phyloP scores from a whole-genome alignment of 1,140 invertebrate species.

The Matsumurasca onukii region DNA sequence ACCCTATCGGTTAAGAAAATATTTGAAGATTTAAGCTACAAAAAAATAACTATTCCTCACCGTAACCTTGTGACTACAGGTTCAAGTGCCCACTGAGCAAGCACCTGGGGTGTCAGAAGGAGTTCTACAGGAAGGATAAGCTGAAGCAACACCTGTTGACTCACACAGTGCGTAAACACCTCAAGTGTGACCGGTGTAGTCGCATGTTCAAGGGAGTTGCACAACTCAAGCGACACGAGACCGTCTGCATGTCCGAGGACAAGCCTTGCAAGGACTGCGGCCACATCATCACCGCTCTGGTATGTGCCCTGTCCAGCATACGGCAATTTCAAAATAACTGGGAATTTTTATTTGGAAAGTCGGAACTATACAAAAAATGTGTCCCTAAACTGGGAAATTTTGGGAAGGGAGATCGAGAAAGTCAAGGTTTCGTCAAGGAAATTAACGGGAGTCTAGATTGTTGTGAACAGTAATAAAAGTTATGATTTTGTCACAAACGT shows the following conservation, averaged over 20 bases:
- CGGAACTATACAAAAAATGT: not conserved
- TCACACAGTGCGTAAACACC: conserved; percentile 21
- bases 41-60: too few relatives aligned
- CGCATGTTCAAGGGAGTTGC: conserved; percentile 6
- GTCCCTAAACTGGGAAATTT: not conserved
- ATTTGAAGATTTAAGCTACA: too few relatives aligned
- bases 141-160: conserved; percentile 31
- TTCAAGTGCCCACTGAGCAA: conserved; percentile 67
- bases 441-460: not conserved
- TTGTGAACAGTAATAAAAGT: not conserved
- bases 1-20: too few relatives aligned
- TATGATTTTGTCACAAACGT: not conserved
- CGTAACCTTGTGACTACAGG: too few relatives aligned
- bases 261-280: conserved; percentile 27
- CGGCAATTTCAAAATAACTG: not conserved
- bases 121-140: conserved; percentile 51
- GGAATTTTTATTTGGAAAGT: not conserved
- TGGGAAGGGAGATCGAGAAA: not conserved
- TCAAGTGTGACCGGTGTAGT: conserved; percentile 20
- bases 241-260: conserved; percentile 10
- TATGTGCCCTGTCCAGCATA: not conserved
- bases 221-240: conserved; percentile 17
- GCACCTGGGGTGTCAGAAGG: conserved; percentile 63
- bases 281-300: conserved; percentile 16
- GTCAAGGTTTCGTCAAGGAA: not conserved